Evolutionary conservation across 2,797 vertebrate species (phyloP), one percentile per base, ranked within the genome.

Genomic region (Lepidocolaptes lacrymiger): DNA sequence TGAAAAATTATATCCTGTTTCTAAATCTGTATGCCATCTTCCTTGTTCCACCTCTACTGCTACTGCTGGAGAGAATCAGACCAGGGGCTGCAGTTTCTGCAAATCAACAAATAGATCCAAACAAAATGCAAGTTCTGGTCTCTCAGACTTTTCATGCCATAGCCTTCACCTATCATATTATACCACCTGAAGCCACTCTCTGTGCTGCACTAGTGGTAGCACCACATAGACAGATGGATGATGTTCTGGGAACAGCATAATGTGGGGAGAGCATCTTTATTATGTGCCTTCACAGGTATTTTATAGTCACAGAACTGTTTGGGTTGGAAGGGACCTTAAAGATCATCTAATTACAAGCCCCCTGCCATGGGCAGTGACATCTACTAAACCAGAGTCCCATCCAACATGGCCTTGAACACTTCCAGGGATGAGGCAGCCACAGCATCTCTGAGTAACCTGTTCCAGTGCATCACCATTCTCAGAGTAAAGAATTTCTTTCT

Each of bases 181-280:
- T 4, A 44, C 8, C 46, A 39, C 26, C 49, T 61, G 46, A 46
- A 73, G 41, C 58, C 12, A 36, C 11, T 66, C 27, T 69, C 20
- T 20, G 1, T 14, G 37, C 41, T 62, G 43, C 48, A 37, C 2
- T 48, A 17, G 14, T 51, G 34, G 12, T 79, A 51, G 30, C 20
- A 68, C 14, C 3, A 0, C 41, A 19, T 0, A 32, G 28, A 34
- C 9, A 52, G 39, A 17, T 7, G 9, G 9, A 3, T 49, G 51
- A 28, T 2, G 1, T 27, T 11, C 9, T 30, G 44, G 48, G 56
- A 84, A 34, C 6, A 61, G 34, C 4, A 0, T 3, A 67, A 41
- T 26, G 10, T 6, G 9, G 8, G 9, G 23, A 81, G 4, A 49
- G 0, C 6, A 16, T 27, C 18, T 81, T n/a, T 46, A 14, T 23